Conservation (phyloP, 2,888 invertebrate genomes). For the Orthosia incerta region DNA sequence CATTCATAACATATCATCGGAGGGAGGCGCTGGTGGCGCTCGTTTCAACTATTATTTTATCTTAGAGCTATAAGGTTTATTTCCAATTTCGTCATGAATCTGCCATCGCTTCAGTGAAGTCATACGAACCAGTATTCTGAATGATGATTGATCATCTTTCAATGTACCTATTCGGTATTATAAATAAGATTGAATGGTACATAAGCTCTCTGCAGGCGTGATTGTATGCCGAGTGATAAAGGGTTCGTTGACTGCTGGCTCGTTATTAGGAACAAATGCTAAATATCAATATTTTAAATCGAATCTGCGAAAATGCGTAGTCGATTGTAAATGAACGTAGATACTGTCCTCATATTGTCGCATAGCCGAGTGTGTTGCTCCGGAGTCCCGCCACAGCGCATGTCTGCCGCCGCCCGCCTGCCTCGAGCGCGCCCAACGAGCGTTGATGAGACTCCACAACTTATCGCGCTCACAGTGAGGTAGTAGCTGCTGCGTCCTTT, state of each 20-base stretch:
- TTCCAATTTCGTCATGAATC: background rate
- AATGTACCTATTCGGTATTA: background rate
- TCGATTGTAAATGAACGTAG: background rate
- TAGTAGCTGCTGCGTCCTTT: no score
- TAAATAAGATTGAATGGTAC: background rate
- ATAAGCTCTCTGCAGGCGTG: background rate
- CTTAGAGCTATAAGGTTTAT: background rate
- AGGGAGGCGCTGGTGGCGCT: background rate
- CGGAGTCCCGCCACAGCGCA: background rate
- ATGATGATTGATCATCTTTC: background rate
- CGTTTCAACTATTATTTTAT: background rate
- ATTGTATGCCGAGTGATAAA: slow-evolving; percentile 11
- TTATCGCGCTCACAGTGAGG: no score
- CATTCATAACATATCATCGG: slow-evolving; percentile 16
- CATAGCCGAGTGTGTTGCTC: background rate
- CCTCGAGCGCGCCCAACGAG: no score
- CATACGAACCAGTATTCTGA: slow-evolving; percentile 15
- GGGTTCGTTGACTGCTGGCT: slow-evolving; percentile 12
- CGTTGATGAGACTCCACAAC: no score
- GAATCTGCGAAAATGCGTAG: background rate
- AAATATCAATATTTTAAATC: slow-evolving; percentile 2
- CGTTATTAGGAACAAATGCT: slow-evolving; percentile 21
- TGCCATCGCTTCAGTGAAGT: background rate
- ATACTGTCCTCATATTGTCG: background rate
- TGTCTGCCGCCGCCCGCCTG: no score